These are phyloP conservation scores for Periphyllus acericola DNA, from an alignment of 2,888 invertebrate genomes.

Conservation along the genomic window DNA sequence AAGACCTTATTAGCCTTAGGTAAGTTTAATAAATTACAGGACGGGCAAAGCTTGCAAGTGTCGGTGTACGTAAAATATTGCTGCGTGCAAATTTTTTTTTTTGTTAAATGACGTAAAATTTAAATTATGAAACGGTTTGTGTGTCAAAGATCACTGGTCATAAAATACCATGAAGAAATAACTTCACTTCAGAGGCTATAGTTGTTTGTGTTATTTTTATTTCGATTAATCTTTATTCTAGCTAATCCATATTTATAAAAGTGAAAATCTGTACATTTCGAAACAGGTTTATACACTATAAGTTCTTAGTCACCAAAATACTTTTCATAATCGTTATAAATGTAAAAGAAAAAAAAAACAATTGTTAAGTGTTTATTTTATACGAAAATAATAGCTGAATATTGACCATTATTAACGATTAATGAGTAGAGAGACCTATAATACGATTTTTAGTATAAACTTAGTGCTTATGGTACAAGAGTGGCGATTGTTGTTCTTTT, in stretches of 20 bases:
- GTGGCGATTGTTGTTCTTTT: no score
- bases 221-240: slow-evolving; percentile 6
- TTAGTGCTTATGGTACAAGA: no score
- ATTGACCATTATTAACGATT: no score
- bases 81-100: no score
- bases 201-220: not conserved
- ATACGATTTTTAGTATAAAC: no score
- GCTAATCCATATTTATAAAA: not conserved
- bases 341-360: not conserved
- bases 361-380: no score
- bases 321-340: not conserved
- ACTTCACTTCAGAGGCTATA: not conserved
- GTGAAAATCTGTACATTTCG: not conserved
- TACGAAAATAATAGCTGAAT: no score
- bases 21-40: slow-evolving; percentile 67
- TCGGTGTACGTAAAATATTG: not conserved
- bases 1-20: slow-evolving; percentile 94
- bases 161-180: not conserved
- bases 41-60: not conserved
- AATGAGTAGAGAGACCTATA: no score
- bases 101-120: not conserved
- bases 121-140: slow-evolving; percentile 6
- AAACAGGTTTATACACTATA: not conserved
- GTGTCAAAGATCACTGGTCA: not conserved
- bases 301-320: not conserved